Percentiles rank a stretch among this genome's conserved stretches.
Evolutionary conservation across 2,888 invertebrate genomes (phyloP).

Genomic region (Cepaea hortensis): DNA sequence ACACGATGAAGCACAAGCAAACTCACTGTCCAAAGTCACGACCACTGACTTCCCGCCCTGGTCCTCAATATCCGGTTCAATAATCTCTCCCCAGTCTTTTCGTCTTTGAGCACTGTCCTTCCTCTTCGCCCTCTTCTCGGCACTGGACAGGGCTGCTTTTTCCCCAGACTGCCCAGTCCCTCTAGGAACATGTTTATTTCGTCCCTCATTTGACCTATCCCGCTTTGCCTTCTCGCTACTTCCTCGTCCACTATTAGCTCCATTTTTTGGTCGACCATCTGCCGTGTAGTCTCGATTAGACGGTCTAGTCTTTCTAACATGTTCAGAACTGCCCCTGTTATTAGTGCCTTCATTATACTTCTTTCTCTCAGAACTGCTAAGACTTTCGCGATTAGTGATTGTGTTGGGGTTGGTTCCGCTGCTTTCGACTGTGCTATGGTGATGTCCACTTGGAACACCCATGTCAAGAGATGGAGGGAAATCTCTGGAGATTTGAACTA

Average conservation of each 20-base stretch:
- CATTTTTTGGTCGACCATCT: not conserved
- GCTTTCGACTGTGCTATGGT: not conserved
- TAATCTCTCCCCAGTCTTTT: not conserved
- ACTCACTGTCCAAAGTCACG: slow-evolving; percentile 5
- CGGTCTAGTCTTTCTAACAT: not conserved
- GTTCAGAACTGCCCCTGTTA: not conserved
- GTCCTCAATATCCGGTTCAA: slow-evolving; percentile 4
- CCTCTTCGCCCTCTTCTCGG: not conserved
- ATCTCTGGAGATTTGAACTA: not conserved
- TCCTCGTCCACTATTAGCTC: not conserved
- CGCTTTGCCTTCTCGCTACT: not conserved
- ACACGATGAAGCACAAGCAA: not conserved
- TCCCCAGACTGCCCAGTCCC: not conserved
- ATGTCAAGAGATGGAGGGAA: not conserved
- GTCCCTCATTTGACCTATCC: no score
- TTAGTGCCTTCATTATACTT: not conserved
- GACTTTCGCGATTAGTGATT: not conserved
- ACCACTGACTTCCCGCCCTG: slow-evolving; percentile 25
- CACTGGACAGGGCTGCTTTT: not conserved
- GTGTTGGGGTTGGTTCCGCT: not conserved
- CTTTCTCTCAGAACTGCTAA: not conserved
- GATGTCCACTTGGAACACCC: not conserved
- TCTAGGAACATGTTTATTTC: no score
- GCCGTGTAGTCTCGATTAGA: not conserved
- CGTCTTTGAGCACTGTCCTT: not conserved